Conservation (phyloP, 2,113 vertebrate genomes). For the Podocnemis expansa region DNA sequence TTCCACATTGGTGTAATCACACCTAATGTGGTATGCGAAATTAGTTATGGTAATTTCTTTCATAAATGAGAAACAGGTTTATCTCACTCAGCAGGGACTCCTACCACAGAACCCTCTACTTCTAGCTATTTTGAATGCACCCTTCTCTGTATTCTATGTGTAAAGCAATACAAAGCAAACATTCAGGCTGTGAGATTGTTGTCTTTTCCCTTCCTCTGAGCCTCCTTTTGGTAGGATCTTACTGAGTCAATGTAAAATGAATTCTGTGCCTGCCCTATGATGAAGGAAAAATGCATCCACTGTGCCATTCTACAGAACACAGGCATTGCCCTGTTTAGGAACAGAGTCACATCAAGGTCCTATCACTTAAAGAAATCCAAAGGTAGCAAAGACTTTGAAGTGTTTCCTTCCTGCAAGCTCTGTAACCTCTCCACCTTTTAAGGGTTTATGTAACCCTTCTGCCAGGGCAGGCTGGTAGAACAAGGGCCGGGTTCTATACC, state of each 20-base stretch:
- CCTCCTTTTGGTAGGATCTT: neutral
- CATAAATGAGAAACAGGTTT: neutral
- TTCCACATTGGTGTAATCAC: neutral
- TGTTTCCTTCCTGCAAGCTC: neutral
- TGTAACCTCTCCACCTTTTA: neutral
- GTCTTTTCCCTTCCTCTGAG: neutral
- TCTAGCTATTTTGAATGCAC: neutral
- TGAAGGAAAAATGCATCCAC: neutral
- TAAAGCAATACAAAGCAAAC: neutral
- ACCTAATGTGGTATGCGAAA: neutral
- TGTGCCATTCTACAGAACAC: neutral
- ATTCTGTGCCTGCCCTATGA: neutral
- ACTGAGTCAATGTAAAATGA: neutral
- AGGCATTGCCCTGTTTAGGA: neutral
- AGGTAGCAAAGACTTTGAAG: neutral
- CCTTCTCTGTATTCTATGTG: neutral
- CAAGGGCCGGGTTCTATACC: too few species aligned
- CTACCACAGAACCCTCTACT: neutral
- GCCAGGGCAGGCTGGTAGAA: too few species aligned
- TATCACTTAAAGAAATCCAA: neutral
- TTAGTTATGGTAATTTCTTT: neutral
- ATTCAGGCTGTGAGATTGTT: neutral
- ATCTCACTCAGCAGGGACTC: conserved; percentile 33
- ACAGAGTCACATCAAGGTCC: neutral
- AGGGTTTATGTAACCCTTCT: too few species aligned